Evolutionary conservation across 2,888 invertebrate genomes (phyloP), one percentile per base, ranked within the genome.

Genomic region (Lepidocyrtoides sp.): DNA sequence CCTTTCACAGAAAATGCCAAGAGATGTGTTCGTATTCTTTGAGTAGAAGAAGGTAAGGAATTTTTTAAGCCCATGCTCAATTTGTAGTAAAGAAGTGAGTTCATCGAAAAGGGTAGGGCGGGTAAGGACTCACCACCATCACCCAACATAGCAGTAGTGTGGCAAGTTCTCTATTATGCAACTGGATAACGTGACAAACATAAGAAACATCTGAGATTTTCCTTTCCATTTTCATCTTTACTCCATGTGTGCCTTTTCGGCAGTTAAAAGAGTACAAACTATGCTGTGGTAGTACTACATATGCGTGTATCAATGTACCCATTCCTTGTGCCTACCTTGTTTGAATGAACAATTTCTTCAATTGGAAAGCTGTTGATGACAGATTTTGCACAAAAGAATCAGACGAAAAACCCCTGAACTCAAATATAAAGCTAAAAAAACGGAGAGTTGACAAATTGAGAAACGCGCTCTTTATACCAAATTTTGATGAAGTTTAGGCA

Each of bases 171-270:
- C 82, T 82, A 82, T 82, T 63, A 82, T 82, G 82, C 82, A 44
- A 36, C 44, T 36, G 60, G 12, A 54, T 63, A n/a, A 82, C 82
- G 82, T 82, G 82, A 82, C 63, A 63, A 82, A 63, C 82, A 60
- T 82, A 17, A 69, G 20, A 69, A 69, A 41, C 69, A 41, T 41
- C 8, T 69, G 20, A 41, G 20, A 69, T 69, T 69, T 69, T 69
- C 63, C 17, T 36, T 36, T 41, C 32, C 14, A 26, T 60, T 60
- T 60, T 26, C 60, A 26, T 20, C 57, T 60, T 60, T 7, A 0
- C 51, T 12, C 51, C 10, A 14, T 51, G 51, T 51, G 14, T n/a
- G n/a, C n/a, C n/a, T n/a, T n/a, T n/a, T n/a, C n/a, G n/a, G n/a
- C n/a, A n/a, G n/a, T n/a, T n/a, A n/a, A n/a, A n/a, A n/a, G n/a